phyloP scores from a whole-genome alignment of 2,113 vertebrate species.

The Bubo scandiacus region DNA sequence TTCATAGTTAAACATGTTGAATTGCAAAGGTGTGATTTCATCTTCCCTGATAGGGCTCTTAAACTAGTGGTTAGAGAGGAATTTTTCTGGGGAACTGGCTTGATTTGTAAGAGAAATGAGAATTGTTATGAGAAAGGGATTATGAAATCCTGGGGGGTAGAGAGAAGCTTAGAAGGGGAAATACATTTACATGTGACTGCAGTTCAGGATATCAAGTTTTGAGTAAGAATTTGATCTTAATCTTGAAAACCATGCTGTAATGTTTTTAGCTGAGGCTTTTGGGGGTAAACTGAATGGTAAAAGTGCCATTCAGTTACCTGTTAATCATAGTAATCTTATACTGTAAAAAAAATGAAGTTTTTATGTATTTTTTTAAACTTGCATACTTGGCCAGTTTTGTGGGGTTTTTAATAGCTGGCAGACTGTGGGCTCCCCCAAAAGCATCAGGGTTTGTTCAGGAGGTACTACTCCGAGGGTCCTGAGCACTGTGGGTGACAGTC shows the following conservation, averaged over 20 bases:
- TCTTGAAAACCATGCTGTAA: background rate
- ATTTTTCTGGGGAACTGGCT: background rate
- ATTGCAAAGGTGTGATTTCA: background rate
- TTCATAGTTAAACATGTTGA: background rate
- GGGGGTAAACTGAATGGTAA: background rate
- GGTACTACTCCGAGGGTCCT: background rate
- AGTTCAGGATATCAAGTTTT: background rate
- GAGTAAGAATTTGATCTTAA: background rate
- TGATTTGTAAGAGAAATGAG: background rate
- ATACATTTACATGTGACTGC: background rate
- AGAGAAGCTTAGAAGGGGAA: background rate
- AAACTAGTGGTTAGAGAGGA: background rate
- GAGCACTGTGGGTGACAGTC: fast-evolving
- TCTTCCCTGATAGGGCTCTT: background rate
- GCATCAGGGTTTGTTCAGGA: background rate
- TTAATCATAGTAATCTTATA: background rate
- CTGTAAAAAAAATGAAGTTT: background rate
- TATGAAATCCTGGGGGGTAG: fast-evolving
- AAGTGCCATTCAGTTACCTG: background rate
- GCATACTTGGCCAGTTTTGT: background rate
- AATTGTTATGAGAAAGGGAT: background rate
- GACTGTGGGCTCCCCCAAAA: background rate
- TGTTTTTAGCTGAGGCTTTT: background rate
- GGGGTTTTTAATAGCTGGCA: background rate
- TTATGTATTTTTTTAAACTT: background rate